Evolutionary conservation across 2,113 vertebrate genomes (phyloP).

Genomic region (Clinocottus analis): DNA sequence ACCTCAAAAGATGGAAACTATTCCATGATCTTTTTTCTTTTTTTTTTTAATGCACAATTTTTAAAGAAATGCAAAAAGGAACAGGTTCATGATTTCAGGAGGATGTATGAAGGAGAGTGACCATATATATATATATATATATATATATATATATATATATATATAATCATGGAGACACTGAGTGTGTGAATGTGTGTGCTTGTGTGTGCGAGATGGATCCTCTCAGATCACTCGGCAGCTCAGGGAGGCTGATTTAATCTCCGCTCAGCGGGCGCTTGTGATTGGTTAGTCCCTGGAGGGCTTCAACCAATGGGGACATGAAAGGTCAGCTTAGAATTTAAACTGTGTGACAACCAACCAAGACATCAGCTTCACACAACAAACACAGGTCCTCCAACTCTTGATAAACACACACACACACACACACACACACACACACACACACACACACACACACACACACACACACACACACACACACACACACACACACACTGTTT

Average conservation of each 20-base stretch:
- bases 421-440: no score
- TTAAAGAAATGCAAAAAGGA: background rate
- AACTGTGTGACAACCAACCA: slow-evolving; percentile 46
- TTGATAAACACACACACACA: no score
- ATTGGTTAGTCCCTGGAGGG: slow-evolving; percentile 64
- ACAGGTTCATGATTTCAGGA: background rate
- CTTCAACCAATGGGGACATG: slow-evolving; percentile 48
- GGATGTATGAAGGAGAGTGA: background rate
- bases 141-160: background rate
- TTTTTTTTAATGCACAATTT: background rate
- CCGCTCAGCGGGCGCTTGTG: slow-evolving; percentile 27
- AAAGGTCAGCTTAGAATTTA: slow-evolving; percentile 59
- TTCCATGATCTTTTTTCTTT: background rate
- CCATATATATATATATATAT: background rate
- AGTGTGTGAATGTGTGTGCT: background rate
- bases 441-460: no score
- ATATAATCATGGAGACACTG: background rate
- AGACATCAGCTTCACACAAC: slow-evolving; percentile 36
- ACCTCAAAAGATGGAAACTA: background rate
- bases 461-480: no score
- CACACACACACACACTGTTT: slow-evolving; percentile 7
- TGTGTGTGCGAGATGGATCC: slow-evolving; percentile 18
- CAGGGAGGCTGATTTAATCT: slow-evolving; percentile 58
- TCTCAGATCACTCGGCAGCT: slow-evolving; percentile 42
- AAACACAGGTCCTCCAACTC: background rate